Evolutionary conservation across 2,888 invertebrate genomes (phyloP).

Genomic region (Andrena hattorfiana): DNA sequence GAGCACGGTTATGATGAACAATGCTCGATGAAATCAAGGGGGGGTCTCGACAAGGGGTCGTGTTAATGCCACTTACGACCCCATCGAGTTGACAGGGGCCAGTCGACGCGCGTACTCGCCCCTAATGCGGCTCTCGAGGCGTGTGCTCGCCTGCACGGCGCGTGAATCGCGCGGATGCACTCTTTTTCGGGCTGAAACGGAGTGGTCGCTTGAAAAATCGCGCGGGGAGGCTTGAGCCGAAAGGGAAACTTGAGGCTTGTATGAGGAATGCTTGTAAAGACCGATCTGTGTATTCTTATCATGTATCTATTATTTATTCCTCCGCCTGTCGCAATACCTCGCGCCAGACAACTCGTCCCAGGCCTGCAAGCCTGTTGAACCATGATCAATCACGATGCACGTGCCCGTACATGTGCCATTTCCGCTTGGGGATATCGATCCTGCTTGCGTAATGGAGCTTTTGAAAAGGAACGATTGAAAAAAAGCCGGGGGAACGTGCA

Average conservation of each 20-base stretch:
- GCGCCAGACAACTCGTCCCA: too few relatives aligned
- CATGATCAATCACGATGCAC: too few relatives aligned
- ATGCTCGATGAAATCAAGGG: slow-evolving; percentile 22
- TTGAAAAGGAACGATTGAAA: too few relatives aligned
- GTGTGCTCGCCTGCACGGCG: neutral
- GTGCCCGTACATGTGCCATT: too few relatives aligned
- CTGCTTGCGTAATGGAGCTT: too few relatives aligned
- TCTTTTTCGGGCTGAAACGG: slow-evolving; percentile 13
- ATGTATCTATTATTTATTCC: neutral
- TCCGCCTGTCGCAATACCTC: too few relatives aligned
- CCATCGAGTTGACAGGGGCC: slow-evolving; percentile 42
- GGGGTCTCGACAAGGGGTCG: slow-evolving; percentile 33
- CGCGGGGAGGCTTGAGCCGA: neutral
- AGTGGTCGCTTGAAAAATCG: slow-evolving; percentile 17
- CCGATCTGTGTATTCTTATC: neutral
- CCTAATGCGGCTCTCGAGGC: slow-evolving; percentile 42
- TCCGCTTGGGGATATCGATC: neutral
- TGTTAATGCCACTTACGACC: slow-evolving; percentile 57
- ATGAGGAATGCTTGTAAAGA: neutral
- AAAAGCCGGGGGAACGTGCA: too few relatives aligned
- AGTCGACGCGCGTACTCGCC: slow-evolving; percentile 30
- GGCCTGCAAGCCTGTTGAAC: too few relatives aligned
- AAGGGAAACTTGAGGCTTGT: neutral
- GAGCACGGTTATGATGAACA: slow-evolving; percentile 28
- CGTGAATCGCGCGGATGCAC: slow-evolving; percentile 35